These are phyloP conservation scores for Tetrax tetrax DNA, from an alignment of 2,113 vertebrate genomes.

Conservation along the genomic window DNA sequence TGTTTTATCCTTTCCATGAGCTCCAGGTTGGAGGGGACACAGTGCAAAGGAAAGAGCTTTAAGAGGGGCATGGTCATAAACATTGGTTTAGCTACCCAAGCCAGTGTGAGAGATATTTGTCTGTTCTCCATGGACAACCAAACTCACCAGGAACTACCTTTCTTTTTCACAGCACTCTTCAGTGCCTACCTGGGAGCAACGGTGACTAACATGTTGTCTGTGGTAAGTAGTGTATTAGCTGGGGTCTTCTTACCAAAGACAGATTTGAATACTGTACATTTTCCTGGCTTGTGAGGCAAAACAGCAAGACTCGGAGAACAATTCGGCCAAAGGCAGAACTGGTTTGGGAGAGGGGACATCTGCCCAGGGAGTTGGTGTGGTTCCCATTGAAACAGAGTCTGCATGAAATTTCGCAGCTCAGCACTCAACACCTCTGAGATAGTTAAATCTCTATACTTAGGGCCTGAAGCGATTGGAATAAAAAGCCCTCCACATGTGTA, in stretches of 20 bases:
- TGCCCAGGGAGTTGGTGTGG: not conserved
- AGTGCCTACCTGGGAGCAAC: conserved; percentile 89
- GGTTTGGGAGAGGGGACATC: not conserved
- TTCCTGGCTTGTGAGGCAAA: not conserved
- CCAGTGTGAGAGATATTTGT: not conserved
- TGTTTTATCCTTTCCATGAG: not conserved
- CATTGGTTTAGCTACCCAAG: not conserved
- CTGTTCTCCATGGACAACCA: not conserved
- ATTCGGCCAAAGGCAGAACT: not conserved
- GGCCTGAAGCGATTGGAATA: not conserved
- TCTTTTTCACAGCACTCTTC: conserved; percentile 77
- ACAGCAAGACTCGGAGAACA: not conserved
- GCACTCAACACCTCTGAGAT: not conserved
- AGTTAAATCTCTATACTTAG: not conserved
- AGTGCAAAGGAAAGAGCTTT: not conserved
- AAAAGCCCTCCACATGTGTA: rapidly evolving
- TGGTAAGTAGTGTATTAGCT: conserved; percentile 73
- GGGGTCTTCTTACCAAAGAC: not conserved
- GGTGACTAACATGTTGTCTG: conserved; percentile 84
- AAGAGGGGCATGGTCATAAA: not conserved
- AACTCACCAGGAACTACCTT: not conserved
- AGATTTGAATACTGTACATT: not conserved
- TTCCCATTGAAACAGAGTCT: not conserved
- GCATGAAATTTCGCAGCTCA: not conserved
- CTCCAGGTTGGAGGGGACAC: not conserved